Base-by-base conservation (phyloP, 2,888 invertebrate genomes). In the Ormyrus pomaceus region DNA sequence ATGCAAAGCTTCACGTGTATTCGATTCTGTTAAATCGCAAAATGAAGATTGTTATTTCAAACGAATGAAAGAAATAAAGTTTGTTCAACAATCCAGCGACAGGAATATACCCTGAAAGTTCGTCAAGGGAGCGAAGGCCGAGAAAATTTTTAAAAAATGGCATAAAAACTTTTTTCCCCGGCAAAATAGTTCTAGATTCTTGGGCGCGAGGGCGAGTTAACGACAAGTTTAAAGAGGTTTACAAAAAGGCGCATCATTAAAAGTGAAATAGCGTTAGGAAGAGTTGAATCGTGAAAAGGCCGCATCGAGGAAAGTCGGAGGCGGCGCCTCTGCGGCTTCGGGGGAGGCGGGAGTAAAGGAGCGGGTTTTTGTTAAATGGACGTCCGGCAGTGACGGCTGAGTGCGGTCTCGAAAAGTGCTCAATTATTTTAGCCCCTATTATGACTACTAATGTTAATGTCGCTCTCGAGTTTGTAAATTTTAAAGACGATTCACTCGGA, bases 381-480 rank as follows among this genome's bases (percentile, higher is more conserved):
- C 56, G 62, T 61, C 66, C 59, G 59, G 48, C 51, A n/a, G n/a
- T 13, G 53, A 65, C 19, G 10, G 13, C 55, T 34, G 58, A 59
- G 62, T 56, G 56, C 19, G 64, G 11, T 61, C 70, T 59, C 55
- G 46, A 70, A 70, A 61, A 65, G 75, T 58, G 66, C 71, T 80
- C 61, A 71, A 70, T 75, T 75, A 79, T 75, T 70, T 71, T 55
- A 10, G 45, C 7, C 34, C 19, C 65, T 70, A 71, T 80, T 80
- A 66, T 71, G 34, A 59, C 58, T 61, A 73, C 76, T 75, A 71
- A 80, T 45, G 71, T 61, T 71, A 80, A 71, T 53, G 70, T 58
- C 59, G 46, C 58, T 34, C 34, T 69, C 51, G 48, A 66, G 61
- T 66, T 66, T 66, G 65, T 55, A 65, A 79, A 75, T 79, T 75